Evolutionary conservation across 2,113 vertebrate genomes (phyloP).

Genomic region (Sardina pilchardus): DNA sequence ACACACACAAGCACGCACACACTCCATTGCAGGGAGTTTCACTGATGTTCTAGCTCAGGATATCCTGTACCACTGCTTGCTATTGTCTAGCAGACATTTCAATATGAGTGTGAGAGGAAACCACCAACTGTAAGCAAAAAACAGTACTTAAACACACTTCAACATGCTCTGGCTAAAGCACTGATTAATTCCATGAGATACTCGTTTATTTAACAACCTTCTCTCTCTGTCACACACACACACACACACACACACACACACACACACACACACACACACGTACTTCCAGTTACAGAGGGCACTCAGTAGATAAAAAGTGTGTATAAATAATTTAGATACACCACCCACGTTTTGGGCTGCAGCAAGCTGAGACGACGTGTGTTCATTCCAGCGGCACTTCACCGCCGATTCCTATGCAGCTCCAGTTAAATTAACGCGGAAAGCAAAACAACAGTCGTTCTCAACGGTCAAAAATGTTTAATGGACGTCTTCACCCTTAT

Average conservation of each 20-base stretch:
- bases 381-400: neutral
- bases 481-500: neutral
- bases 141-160: neutral
- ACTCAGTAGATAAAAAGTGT: slow-evolving; percentile 11
- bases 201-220: neutral
- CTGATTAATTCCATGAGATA: neutral
- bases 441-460: neutral
- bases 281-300: neutral
- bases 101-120: neutral
- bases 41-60: slow-evolving; percentile 47
- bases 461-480: neutral
- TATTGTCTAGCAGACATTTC: slow-evolving; percentile 21
- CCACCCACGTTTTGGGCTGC: slow-evolving; percentile 17
- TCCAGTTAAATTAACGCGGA: neutral
- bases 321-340: slow-evolving; percentile 18
- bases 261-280: neutral
- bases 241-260: neutral
- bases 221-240: neutral
- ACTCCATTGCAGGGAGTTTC: slow-evolving; percentile 14
- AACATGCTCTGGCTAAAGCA: neutral
- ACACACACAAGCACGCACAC: slow-evolving; percentile 29
- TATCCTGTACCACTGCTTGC: slow-evolving; percentile 46
- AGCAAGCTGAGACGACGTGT: neutral
- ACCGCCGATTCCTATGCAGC: neutral
- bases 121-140: neutral